These are phyloP conservation scores for Himalopsyche tibetana DNA, from an alignment of 2,888 invertebrate species.

Conservation along the genomic window DNA sequence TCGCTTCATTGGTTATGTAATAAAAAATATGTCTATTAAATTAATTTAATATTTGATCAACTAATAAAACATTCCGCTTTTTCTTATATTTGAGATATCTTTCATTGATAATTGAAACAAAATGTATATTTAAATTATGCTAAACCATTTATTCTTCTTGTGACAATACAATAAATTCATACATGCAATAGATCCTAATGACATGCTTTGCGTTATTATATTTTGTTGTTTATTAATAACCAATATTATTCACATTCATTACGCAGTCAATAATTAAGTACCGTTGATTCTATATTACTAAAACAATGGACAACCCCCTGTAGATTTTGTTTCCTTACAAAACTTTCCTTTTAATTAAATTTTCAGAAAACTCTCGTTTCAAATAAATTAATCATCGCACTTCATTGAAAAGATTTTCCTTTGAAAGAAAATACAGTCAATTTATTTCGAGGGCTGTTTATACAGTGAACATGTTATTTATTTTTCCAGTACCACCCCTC, in stretches of 20 bases:
- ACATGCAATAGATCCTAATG: too few species aligned
- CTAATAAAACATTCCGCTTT: too few species aligned
- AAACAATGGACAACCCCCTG: not conserved
- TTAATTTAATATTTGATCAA: too few species aligned
- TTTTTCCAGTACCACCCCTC: not conserved
- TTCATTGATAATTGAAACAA: too few species aligned
- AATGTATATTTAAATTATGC: too few species aligned
- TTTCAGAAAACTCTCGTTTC: constrained; percentile 1
- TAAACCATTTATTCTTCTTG: too few species aligned
- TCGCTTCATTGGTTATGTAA: too few species aligned
- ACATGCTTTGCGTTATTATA: not conserved
- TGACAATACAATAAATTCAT: too few species aligned
- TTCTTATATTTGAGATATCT: too few species aligned
- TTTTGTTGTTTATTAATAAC: not conserved
- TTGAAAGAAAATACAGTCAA: not conserved
- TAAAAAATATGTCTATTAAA: too few species aligned
- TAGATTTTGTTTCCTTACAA: not conserved
- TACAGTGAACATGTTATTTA: constrained; percentile 1
- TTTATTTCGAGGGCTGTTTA: not conserved
- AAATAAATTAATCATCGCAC: constrained; percentile 13
- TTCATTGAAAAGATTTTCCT: not conserved
- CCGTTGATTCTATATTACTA: not conserved
- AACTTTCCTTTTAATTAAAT: constrained; percentile 3
- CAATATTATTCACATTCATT: not conserved
- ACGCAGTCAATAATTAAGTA: not conserved